These are phyloP conservation scores for Halichoerus grypus DNA, from an alignment of 2,113 vertebrate species.

Conservation along the genomic window DNA sequence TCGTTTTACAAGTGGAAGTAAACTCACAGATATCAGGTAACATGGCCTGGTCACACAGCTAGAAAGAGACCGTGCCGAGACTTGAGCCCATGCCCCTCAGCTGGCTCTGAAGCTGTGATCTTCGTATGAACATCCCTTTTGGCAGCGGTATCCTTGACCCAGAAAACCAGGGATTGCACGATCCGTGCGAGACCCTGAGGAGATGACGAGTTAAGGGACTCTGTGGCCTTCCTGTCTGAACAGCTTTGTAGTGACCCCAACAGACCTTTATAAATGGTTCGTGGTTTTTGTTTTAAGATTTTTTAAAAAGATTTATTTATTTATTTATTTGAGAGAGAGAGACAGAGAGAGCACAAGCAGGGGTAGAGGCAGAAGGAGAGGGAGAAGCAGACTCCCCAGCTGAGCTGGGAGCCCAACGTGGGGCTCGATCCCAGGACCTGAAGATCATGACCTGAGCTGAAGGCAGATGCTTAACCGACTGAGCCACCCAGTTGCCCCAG, in stretches of 20 bases:
- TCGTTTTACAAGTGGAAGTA: neutral
- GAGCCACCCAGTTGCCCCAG: no score
- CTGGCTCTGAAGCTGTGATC: neutral
- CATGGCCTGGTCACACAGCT: neutral
- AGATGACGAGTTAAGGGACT: neutral
- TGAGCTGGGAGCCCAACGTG: no score
- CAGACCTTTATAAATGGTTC: neutral
- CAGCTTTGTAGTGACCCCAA: neutral
- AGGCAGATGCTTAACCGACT: no score
- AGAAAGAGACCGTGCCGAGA: neutral
- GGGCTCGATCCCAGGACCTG: no score
- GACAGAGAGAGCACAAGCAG: no score
- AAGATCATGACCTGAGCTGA: no score
- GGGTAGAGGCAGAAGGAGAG: no score
- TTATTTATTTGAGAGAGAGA: no score
- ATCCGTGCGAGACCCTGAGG: neutral
- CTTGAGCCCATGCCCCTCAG: neutral
- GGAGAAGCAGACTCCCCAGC: no score
- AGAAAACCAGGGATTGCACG: no score
- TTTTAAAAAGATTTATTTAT: no score
- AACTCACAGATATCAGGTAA: neutral
- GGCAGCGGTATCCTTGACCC: neutral
- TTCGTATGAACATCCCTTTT: accelerated
- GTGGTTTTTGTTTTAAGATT: neutral
- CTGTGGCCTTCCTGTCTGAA: neutral